Evolutionary conservation across 2,888 invertebrate species (phyloP).

Genomic region (Drosophila longiperda): DNA sequence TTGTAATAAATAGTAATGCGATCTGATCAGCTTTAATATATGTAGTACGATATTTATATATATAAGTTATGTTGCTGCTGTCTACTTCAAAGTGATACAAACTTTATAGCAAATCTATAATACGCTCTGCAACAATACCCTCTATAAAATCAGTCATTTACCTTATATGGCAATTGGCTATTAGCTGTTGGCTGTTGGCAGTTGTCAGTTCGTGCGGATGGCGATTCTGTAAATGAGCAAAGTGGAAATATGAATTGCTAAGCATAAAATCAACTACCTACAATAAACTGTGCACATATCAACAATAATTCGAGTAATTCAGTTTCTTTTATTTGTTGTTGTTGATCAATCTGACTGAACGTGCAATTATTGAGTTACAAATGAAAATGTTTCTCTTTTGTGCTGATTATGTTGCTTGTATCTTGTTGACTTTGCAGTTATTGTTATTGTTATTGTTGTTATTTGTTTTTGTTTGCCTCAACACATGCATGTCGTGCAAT

Average conservation of each 20-base stretch:
- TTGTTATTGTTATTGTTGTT: constrained; percentile 19
- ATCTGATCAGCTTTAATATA: neutral
- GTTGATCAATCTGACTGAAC: constrained; percentile 42
- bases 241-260: constrained; percentile 25
- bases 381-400: constrained; percentile 40
- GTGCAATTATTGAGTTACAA: constrained; percentile 74
- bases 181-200: constrained; percentile 9
- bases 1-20: neutral
- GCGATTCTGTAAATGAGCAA: constrained; percentile 25
- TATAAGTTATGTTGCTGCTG: neutral
- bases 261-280: constrained; percentile 12
- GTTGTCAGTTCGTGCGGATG: constrained; percentile 39
- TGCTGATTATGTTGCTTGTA: constrained; percentile 50
- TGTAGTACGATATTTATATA: neutral
- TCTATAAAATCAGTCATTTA: constrained; percentile 7
- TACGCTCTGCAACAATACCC: neutral
- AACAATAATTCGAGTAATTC: constrained; percentile 28
- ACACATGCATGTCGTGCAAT: constrained; percentile 59
- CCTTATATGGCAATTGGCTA: constrained; percentile 28
- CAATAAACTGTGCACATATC: neutral
- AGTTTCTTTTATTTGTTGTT: constrained; percentile 24
- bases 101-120: neutral
- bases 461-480: constrained; percentile 18
- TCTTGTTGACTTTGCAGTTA: constrained; percentile 38
- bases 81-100: neutral